Base-by-base conservation (phyloP, 2,797 vertebrate species). In the Antrozous pallidus region DNA sequence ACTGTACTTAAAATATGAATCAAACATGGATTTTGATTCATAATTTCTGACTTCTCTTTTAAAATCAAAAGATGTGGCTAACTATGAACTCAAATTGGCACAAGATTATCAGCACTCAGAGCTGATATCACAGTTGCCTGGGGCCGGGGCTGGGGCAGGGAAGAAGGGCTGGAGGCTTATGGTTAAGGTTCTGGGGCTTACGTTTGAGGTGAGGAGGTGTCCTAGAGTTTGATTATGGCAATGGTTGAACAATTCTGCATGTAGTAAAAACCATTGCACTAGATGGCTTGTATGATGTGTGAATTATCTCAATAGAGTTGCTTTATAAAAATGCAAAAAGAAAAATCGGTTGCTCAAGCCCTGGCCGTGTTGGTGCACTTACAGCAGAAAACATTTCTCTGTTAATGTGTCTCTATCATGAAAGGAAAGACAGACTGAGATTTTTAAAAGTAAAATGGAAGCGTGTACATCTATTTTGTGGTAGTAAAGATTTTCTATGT, bases 1-100 rank as follows among this genome's bases (percentile, higher is more conserved):
- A 70, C 81, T 90, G 33, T 80, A 91, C 65, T 87, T 79, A 69
- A 91, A 83, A 90, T 82, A 40, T n/a, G n/a, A n/a, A n/a, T n/a
- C n/a, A n/a, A n/a, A n/a, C n/a, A n/a, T n/a, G n/a, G n/a, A n/a
- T n/a, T n/a, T n/a, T n/a, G n/a, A n/a, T n/a, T n/a, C n/a, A n/a
- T 69, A 67, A 61, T 49, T 93, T 58, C 51, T 82, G 79, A 18
- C 22, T 91, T 86, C 18, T 82, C n/a, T 92, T 91, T 78, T 80
- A 67, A 85, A 88, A 67, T 82, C 31, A 85, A 81, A 96, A 85
- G 47, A 69, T 49, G 38, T 75, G 49, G 49, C 63, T 93, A n/a
- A 70, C 24, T 54, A 13, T 51, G 67, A 91, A 65, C 51, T 90
- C 54, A 24, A 22, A 38, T 36, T 65, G 31, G 17, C 93, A 67